Percentiles rank a stretch among this genome's conserved stretches.
Conservation (phyloP, 2,797 vertebrate species). For the Eremophila alpestris region DNA sequence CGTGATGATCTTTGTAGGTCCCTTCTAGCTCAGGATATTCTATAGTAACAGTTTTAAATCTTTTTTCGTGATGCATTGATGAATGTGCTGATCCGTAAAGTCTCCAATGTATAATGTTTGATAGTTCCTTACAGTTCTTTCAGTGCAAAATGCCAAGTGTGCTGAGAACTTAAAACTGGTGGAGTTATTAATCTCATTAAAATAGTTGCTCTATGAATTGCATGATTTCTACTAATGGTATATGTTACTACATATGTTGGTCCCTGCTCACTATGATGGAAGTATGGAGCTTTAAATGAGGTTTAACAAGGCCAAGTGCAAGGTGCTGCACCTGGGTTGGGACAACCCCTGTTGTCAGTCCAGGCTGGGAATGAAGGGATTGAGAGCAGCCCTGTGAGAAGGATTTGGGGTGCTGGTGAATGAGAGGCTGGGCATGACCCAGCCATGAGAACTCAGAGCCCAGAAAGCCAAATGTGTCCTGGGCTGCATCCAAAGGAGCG, state of each 20-base stretch:
- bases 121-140: not conserved
- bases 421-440: not conserved
- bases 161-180: not conserved
- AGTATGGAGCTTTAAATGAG: not conserved
- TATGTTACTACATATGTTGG: not conserved
- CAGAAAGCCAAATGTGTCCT: fast-evolving
- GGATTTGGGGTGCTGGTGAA: fast-evolving
- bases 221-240: not conserved
- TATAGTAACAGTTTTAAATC: not conserved
- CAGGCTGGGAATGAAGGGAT: not conserved
- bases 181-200: not conserved
- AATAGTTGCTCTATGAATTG: not conserved
- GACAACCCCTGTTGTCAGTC: fast-evolving
- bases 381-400: not conserved
- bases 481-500: fast-evolving
- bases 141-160: not conserved
- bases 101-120: not conserved
- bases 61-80: not conserved
- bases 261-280: not conserved
- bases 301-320: not conserved
- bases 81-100: not conserved
- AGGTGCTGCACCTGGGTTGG: not conserved
- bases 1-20: fast-evolving
- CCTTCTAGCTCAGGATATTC: not conserved
- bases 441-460: not conserved